Conservation (phyloP, 2,113 vertebrate genomes). For the Papio anubis region DNA sequence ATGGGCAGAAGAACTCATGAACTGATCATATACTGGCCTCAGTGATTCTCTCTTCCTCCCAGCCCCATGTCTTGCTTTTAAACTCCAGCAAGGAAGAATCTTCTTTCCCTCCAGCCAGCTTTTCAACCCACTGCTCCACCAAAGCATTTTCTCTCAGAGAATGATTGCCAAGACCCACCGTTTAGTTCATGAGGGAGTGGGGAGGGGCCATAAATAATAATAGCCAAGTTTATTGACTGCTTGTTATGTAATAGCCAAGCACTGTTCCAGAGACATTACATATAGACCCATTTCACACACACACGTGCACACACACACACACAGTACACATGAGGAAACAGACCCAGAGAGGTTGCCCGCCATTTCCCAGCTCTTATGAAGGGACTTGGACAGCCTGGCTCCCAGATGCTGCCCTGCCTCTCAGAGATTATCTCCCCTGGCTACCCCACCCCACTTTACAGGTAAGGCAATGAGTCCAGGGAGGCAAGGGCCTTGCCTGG, state of each 20-base stretch:
- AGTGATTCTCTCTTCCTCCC: not conserved
- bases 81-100: not conserved
- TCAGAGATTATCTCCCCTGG: not conserved
- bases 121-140: not conserved
- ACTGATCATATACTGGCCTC: not conserved
- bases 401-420: not conserved
- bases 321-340: not conserved
- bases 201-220: not conserved
- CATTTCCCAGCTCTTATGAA: not conserved
- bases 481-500: not conserved
- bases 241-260: not conserved
- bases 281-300: not conserved
- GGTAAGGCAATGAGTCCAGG: not conserved
- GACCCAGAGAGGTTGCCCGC: not conserved
- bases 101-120: not conserved
- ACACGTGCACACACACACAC: not conserved
- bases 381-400: not conserved
- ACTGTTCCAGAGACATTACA: not conserved
- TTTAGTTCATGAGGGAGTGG: not conserved
- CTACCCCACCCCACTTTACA: not conserved
- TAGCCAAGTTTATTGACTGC: not conserved
- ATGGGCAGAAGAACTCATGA: not conserved
- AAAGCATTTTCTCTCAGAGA: not conserved
- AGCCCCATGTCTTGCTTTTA: not conserved
- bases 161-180: not conserved